Conservation (phyloP, 1,140 invertebrate genomes). For the Drosophila triauraria region DNA sequence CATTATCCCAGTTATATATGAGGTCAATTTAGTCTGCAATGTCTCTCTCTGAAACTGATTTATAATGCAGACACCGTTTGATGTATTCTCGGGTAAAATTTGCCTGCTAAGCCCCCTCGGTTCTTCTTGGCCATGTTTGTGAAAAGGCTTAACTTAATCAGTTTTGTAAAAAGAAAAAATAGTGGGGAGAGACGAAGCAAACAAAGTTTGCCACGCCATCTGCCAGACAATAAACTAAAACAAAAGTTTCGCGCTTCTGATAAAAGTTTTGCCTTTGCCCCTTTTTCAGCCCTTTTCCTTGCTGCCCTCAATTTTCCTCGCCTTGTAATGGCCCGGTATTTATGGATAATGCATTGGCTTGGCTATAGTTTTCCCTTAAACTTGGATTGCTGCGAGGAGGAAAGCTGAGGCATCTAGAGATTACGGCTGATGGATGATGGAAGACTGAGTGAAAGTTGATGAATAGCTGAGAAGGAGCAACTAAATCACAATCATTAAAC, state of each 20-base stretch:
- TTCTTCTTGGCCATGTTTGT: not conserved
- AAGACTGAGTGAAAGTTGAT: not conserved
- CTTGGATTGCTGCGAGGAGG: not conserved
- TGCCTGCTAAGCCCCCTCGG: conserved; percentile 16
- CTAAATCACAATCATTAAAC: not conserved
- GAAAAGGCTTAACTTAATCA: conserved; percentile 64
- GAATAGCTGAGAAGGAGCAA: too few species aligned
- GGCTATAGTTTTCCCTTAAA: conserved; percentile 5
- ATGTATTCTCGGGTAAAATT: conserved; percentile 37
- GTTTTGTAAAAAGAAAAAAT: conserved; percentile 43
- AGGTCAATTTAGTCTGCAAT: conserved; percentile 31
- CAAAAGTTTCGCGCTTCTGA: conserved; percentile 66
- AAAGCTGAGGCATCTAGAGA: not conserved
- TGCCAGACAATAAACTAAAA: conserved; percentile 77
- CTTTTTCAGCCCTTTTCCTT: not conserved
- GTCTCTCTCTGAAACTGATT: conserved; percentile 28
- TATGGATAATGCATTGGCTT: conserved; percentile 28
- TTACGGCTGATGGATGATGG: not conserved
- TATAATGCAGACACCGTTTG: conserved; percentile 55
- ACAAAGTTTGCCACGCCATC: conserved; percentile 59
- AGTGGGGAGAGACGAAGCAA: not conserved
- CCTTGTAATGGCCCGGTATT: conserved; percentile 7
- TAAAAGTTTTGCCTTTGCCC: conserved; percentile 54
- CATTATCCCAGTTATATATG: conserved; percentile 38
- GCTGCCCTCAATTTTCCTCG: not conserved